These are phyloP conservation scores for Tyto alba DNA, from an alignment of 2,113 vertebrate genomes.

Conservation along the genomic window DNA sequence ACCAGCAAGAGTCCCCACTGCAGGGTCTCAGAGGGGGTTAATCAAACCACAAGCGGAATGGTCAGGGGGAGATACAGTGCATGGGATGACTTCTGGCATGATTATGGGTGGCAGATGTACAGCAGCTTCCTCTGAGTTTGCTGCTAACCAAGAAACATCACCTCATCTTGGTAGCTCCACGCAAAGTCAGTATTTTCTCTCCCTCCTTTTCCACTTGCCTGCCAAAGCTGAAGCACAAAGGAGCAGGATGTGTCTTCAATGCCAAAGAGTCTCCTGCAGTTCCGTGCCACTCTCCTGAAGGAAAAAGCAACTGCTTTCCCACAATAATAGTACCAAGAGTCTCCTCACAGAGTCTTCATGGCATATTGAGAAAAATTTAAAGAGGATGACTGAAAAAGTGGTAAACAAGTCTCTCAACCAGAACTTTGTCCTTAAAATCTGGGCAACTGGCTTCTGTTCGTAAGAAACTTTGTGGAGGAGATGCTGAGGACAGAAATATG, in stretches of 20 bases:
- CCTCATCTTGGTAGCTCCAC: background rate
- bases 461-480: background rate
- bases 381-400: background rate
- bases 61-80: accelerated
- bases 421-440: background rate
- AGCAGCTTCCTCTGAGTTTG: accelerated
- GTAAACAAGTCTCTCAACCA: background rate
- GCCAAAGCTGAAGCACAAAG: accelerated
- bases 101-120: background rate
- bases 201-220: background rate
- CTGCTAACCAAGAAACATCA: background rate
- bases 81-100: background rate
- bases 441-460: background rate
- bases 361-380: background rate
- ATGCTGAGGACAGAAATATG: background rate
- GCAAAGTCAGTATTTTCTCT: background rate
- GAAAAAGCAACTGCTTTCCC: background rate
- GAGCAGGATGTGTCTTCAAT: background rate
- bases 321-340: background rate
- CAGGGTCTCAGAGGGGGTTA: background rate
- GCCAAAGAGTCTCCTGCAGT: background rate
- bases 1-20: background rate
- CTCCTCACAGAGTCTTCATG: background rate
- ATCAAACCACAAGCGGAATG: background rate
- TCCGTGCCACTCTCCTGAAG: background rate